phyloP scores from a whole-genome alignment of 2,888 invertebrate species.

The Cybosia mesomella region DNA sequence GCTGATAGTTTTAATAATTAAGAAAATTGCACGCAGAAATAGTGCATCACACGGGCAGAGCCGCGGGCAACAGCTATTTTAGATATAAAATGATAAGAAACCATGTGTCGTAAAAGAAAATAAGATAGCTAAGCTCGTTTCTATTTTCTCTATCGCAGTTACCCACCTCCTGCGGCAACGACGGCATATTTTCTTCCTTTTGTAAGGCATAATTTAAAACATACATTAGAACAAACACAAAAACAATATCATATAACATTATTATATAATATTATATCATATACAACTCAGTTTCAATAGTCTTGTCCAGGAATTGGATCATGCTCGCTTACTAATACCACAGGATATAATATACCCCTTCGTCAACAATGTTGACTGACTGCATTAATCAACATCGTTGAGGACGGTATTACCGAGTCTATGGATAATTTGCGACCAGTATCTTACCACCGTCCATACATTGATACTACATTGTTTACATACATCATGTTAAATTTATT shows the following conservation, averaged over 20 bases:
- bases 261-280: too few species aligned
- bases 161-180: constrained; percentile 16
- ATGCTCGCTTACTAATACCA: too few species aligned
- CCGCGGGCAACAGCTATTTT: background rate
- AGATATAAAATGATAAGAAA: background rate
- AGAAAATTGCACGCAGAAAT: background rate
- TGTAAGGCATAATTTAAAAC: constrained; percentile 19
- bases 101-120: background rate
- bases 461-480: too few species aligned
- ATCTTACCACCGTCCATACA: too few species aligned
- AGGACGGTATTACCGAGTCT: too few species aligned
- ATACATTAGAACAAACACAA: constrained; percentile 15
- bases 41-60: background rate
- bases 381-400: too few species aligned
- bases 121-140: background rate
- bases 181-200: constrained; percentile 20
- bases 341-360: too few species aligned
- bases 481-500: too few species aligned
- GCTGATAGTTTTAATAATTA: background rate
- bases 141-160: constrained; percentile 6
- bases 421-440: too few species aligned
- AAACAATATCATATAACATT: background rate
- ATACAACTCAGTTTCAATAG: too few species aligned
- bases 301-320: too few species aligned
- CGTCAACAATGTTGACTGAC: too few species aligned